Base-by-base conservation (phyloP, 2,888 invertebrate genomes). In the Perizoma flavofasciatum region DNA sequence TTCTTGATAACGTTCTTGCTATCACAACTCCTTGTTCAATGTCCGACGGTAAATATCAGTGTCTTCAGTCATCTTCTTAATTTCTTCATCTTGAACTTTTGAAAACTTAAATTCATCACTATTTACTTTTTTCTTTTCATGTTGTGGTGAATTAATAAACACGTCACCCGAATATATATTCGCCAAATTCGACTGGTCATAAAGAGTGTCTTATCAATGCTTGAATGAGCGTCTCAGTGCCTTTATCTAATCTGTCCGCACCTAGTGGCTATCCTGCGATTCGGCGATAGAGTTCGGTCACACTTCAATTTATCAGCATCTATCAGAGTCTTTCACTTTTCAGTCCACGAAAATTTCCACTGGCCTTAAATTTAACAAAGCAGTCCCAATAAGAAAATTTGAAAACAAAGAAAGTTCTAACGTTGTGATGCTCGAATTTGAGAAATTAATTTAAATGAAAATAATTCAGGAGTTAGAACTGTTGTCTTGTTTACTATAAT, bases 81-180 rank as follows among this genome's bases (percentile, higher is more conserved):
- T 69, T 81, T 80, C 68, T 79, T 78, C 85, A 85, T 87, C 55
- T 61, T 82, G 62, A 70, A 64, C 68, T 70, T 73, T 67, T 72
- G 59, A 54, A 49, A 69, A 66, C 67, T 66, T 59, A 72, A 69
- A 61, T 63, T 63, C 49, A 63, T 60, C 56, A 49, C 49, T 62
- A 73, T 63, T 83, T 89, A 89, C 88, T 92, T 92, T 92, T 92
- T 92, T 60, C 90, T 86, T 85, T 92, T 92, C 92, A 92, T 92
- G 71, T 72, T 89, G 82, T 70, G 66, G 68, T 72, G 71, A 77
- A 65, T 79, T 73, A 79, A 70, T 74, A 79, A 75, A 80, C 83
- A 78, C 77, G 73, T 77, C 74, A 73, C 70, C 71, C 65, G 71
- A 79, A 79, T 81, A 74, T 83, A 84, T 82, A 79, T 77, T 81